A percentile compares a stretch with the other conserved stretches of the same genome.
Evolutionary conservation across 2,888 invertebrate species (phyloP).

Genomic region (Latrodectus elegans): DNA sequence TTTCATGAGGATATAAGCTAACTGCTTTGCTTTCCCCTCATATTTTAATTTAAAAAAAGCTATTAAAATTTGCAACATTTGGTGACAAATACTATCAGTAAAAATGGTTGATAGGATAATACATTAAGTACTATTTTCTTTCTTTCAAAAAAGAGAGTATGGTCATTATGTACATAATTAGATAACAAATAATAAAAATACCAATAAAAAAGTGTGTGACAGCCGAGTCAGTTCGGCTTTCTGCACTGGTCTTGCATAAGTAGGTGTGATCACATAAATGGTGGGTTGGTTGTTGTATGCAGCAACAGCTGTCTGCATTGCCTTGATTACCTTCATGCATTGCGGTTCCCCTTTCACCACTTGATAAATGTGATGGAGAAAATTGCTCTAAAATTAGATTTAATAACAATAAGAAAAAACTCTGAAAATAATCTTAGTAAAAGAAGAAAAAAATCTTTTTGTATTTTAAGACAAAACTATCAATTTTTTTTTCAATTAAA

Average conservation of each 20-base stretch:
- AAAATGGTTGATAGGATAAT: too few species aligned
- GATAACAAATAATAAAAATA: constrained; percentile 24
- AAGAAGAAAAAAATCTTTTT: too few species aligned
- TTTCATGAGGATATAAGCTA: too few species aligned
- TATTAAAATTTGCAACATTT: too few species aligned
- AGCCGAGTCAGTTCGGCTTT: constrained; percentile 94
- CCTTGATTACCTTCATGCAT: constrained; percentile 37
- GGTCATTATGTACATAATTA: too few species aligned
- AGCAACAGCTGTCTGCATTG: constrained; percentile 30
- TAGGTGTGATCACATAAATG: constrained; percentile 94
- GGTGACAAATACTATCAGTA: too few species aligned
- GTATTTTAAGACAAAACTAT: neutral
- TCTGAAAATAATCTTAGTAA: neutral
- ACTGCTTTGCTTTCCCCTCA: too few species aligned
- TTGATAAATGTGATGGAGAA: constrained; percentile 38
- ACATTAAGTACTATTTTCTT: too few species aligned
- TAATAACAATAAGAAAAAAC: neutral
- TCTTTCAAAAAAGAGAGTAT: too few species aligned
- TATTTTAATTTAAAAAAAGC: too few species aligned
- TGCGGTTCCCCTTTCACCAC: constrained; percentile 39
- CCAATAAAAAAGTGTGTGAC: constrained; percentile 87
- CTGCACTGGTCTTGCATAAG: constrained; percentile 89
- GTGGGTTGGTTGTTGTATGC: constrained; percentile 73
- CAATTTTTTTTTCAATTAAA: neutral
- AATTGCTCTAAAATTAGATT: constrained; percentile 30